These are phyloP conservation scores for Thumatha senex DNA, from an alignment of 2,888 invertebrate genomes.

Conservation along the genomic window DNA sequence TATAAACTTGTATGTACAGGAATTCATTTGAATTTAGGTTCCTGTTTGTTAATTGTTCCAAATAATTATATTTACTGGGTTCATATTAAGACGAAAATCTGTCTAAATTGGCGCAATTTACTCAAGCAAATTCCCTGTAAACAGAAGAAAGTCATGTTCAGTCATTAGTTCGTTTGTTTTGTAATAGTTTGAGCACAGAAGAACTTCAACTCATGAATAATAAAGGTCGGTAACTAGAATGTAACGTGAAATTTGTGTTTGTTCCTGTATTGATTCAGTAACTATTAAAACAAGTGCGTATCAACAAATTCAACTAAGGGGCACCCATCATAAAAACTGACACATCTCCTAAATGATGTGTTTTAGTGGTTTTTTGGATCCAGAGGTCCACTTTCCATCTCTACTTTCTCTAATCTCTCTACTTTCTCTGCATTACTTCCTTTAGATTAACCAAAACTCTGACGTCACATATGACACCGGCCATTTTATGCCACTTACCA, in stretches of 20 bases:
- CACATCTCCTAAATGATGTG: no score
- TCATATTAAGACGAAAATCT: not conserved
- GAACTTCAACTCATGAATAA: conserved; percentile 13
- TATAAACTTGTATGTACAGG: no score
- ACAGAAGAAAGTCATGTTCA: conserved; percentile 8
- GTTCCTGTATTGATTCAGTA: conserved; percentile 7
- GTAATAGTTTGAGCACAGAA: conserved; percentile 11
- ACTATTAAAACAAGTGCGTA: not conserved
- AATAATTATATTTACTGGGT: not conserved
- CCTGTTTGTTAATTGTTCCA: no score
- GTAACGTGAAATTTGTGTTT: conserved; percentile 14
- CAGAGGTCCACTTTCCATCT: no score
- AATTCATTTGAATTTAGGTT: no score
- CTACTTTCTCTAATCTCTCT: not conserved
- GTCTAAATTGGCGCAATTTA: conserved; percentile 4
- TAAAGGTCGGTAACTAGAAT: conserved; percentile 20
- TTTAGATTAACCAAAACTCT: no score
- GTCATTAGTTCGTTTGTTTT: conserved; percentile 18
- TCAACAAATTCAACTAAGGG: no score
- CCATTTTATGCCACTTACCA: no score
- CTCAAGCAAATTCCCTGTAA: conserved; percentile 10
- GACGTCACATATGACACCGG: no score
- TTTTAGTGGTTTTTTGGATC: no score
- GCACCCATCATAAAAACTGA: no score
- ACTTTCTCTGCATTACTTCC: no score